Percentiles rank a stretch among this genome's conserved stretches.
phyloP scores from a whole-genome alignment of 1,140 invertebrate species.

The Drosophila busckii region DNA sequence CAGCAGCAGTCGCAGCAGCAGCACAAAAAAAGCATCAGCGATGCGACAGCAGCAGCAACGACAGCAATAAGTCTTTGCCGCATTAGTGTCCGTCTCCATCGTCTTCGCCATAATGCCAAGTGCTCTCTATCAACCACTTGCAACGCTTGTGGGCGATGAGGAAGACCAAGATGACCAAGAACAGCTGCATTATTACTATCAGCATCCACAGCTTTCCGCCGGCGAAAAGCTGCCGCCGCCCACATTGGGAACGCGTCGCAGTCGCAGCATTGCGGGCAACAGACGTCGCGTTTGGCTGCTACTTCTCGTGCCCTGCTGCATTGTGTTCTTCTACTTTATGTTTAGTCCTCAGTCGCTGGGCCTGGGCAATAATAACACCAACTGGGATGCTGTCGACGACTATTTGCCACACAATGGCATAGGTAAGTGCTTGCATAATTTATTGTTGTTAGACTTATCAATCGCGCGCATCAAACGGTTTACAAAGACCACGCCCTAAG shows the following conservation, averaged over 20 bases:
- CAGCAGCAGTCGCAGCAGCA: too few relatives aligned
- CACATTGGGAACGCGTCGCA: slow-evolving; percentile 6
- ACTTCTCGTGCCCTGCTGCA: slow-evolving; percentile 10
- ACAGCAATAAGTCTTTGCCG: not conserved
- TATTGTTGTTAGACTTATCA: too few relatives aligned
- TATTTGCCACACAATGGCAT: slow-evolving; percentile 29
- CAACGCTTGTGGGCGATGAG: slow-evolving; percentile 38
- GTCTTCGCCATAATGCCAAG: slow-evolving; percentile 44
- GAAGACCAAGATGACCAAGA: slow-evolving; percentile 31
- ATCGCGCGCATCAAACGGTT: too few relatives aligned
- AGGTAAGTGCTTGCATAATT: slow-evolving; percentile 53
- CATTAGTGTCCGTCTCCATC: slow-evolving; percentile 11
- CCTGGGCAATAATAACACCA: slow-evolving; percentile 13
- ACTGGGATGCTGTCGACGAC: slow-evolving; percentile 30
- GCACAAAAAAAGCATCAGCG: too few relatives aligned
- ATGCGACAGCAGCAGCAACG: slow-evolving; percentile 12
- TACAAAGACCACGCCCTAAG: too few relatives aligned
- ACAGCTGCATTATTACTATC: slow-evolving; percentile 16
- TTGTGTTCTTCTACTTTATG: slow-evolving; percentile 43
- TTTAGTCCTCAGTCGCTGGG: slow-evolving; percentile 32
- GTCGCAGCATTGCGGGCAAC: slow-evolving; percentile 3
- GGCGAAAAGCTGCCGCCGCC: not conserved
- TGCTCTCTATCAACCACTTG: slow-evolving; percentile 60
- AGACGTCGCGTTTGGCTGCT: slow-evolving; percentile 30
- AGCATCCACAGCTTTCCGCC: slow-evolving; percentile 21